Evolutionary conservation across 2,113 vertebrate genomes (phyloP).

Genomic region (Edolisoma coerulescens): DNA sequence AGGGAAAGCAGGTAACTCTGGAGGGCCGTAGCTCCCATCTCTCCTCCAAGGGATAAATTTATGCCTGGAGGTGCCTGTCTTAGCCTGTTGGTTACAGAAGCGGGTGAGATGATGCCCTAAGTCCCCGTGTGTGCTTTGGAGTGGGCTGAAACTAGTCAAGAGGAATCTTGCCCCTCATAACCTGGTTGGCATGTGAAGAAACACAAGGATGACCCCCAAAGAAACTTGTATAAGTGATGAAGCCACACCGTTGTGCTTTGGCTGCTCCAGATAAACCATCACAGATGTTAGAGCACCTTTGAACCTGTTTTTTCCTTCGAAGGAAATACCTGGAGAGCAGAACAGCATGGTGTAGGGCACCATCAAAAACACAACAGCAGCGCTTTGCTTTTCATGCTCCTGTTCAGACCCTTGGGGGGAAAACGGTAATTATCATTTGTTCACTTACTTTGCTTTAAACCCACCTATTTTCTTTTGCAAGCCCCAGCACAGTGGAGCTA

Average conservation of each 20-base stretch:
- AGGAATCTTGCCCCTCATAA: background rate
- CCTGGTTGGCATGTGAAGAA: background rate
- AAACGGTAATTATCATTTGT: background rate
- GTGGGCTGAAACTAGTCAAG: background rate
- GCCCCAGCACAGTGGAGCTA: background rate
- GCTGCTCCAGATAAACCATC: background rate
- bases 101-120: background rate
- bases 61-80: background rate
- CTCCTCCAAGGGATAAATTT: background rate
- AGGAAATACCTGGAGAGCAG: background rate
- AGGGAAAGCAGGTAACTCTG: background rate
- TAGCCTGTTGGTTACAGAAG: background rate
- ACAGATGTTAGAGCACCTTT: background rate
- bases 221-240: background rate
- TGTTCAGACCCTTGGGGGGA: background rate
- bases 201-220: background rate
- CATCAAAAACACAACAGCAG: background rate
- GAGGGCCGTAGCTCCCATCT: background rate
- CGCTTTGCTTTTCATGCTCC: background rate
- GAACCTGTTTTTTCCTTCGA: background rate
- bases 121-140: background rate
- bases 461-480: background rate
- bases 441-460: background rate
- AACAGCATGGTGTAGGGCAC: background rate
- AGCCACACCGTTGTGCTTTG: background rate